These are phyloP conservation scores for Parazoanthus swiftii DNA, from an alignment of 92 coral and sea anemone genomes.

Conservation along the genomic window DNA sequence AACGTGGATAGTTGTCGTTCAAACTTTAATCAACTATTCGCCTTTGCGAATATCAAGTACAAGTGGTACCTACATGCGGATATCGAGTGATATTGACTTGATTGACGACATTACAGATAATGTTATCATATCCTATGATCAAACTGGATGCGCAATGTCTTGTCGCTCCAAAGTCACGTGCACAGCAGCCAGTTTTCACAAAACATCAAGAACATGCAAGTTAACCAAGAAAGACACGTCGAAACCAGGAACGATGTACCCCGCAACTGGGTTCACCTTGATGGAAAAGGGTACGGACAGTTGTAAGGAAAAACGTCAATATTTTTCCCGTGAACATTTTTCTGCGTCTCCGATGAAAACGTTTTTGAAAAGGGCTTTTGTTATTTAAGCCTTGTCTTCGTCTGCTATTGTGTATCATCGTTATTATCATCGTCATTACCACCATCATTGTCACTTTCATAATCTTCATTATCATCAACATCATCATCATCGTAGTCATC, in stretches of 20 bases:
- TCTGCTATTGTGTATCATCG: no score
- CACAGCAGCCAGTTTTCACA: conserved; percentile 2
- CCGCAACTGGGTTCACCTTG: background rate
- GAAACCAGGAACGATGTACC: background rate
- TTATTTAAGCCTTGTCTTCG: no score
- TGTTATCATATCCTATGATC: background rate
- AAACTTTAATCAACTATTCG: background rate
- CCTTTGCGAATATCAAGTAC: background rate
- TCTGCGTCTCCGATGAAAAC: no score
- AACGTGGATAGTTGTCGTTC: background rate
- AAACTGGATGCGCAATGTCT: background rate
- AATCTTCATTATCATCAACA: no score
- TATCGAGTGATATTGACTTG: background rate
- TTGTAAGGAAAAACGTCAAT: background rate
- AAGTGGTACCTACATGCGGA: conserved; percentile 13
- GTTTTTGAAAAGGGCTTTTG: no score
- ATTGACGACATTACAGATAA: background rate
- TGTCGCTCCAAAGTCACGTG: background rate
- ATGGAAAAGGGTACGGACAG: no score
- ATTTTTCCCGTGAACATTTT: no score
- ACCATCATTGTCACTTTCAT: no score
- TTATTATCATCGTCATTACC: no score
- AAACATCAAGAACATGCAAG: background rate
- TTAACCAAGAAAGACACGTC: no score
- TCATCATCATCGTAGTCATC: no score